phyloP scores from a whole-genome alignment of 2,797 vertebrate genomes.

The Premnoplex brunnescens region DNA sequence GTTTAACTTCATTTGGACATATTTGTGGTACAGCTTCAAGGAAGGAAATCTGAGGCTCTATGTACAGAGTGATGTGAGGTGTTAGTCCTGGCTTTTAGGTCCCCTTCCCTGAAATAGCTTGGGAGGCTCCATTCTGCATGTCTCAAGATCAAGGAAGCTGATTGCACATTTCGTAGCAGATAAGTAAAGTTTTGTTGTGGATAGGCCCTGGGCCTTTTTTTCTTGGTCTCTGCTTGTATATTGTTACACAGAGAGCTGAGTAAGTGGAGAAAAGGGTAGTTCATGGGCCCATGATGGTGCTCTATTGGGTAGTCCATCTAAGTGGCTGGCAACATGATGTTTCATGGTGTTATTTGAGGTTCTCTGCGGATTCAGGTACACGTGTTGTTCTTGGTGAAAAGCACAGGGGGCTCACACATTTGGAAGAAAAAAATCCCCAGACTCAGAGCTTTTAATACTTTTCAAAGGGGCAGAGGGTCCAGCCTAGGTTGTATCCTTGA shows the following conservation, averaged over 20 bases:
- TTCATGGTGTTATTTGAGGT: not conserved
- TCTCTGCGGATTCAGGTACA: not conserved
- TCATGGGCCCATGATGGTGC: not conserved
- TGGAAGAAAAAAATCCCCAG: not conserved
- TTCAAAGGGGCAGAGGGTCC: not conserved
- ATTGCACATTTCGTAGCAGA: not conserved
- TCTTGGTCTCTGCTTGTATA: not conserved
- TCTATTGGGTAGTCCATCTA: not conserved
- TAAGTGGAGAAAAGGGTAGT: not conserved
- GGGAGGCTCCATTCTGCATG: not conserved
- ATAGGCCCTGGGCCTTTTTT: not conserved
- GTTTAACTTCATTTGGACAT: not conserved
- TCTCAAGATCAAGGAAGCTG: not conserved
- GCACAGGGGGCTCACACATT: not conserved
- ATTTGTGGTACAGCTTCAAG: not conserved
- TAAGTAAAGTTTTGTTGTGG: not conserved
- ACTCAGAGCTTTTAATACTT: not conserved
- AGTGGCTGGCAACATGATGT: rapidly evolving
- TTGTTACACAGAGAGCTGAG: not conserved
- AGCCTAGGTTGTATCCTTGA: not conserved
- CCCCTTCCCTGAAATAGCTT: not conserved
- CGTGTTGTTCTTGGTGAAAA: not conserved
- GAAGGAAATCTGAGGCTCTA: not conserved
- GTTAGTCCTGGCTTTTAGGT: not conserved
- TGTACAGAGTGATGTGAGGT: rapidly evolving